Evolutionary conservation across 2,888 invertebrate genomes (phyloP), one percentile per base, ranked within the genome.

Genomic region (Trichacis sp.): DNA sequence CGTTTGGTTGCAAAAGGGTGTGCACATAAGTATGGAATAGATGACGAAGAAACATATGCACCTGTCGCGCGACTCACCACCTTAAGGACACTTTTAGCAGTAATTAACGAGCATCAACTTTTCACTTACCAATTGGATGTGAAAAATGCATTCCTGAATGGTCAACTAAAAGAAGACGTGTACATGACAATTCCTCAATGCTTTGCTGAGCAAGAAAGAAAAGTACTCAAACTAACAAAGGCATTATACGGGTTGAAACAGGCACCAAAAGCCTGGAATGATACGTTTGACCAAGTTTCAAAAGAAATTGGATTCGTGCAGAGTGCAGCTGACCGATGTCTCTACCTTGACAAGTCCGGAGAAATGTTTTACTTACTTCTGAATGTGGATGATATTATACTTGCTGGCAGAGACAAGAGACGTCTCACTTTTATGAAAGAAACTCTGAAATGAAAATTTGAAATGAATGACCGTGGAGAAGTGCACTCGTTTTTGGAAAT

Each of bases 191-290:
- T 52, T 14, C 60, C 69, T 11, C 36, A 47, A 1, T 62, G 67
- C 12, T 45, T 57, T n/a, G 15, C 43, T 3, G 12, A 9, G 15
- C 19, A 45, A 24, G 14, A 45, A 60, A 12, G 62, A 45, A 17
- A 47, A 14, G 70, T 76, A 1, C 70, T 70, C 36, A 76, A 75
- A 59, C 33, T 77, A 2, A 64, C 65, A 12, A 74, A 73, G 55
- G 15, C 62, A 1, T 56, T 79, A 9, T 78, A 79, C 69, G 79
- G 78, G 1, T 57, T 76, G 1, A 76, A 75, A 57, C 76, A 76
- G n/a, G n/a, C n/a, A n/a, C n/a, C n/a, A n/a, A n/a, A n/a, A n/a
- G n/a, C n/a, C n/a, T n/a, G n/a, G n/a, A 73, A 78, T 48, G 54
- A 68, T 49, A 65, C 51, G 17, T 69, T 73, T 58, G 52, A 71